Evolutionary conservation across 2,888 invertebrate species (phyloP).

Genomic region (Drepana falcataria): DNA sequence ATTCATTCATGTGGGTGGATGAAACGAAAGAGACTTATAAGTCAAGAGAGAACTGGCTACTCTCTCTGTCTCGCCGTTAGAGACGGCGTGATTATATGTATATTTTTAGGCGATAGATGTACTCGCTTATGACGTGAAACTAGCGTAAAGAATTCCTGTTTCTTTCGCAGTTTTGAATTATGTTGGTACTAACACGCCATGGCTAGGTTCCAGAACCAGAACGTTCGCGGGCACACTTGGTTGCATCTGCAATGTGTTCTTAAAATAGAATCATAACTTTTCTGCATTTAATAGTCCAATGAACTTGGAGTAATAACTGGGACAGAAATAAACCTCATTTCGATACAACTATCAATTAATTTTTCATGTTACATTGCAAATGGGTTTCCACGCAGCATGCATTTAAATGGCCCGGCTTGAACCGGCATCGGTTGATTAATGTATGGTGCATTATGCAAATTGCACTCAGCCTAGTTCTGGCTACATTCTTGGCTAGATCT

Average conservation of each 20-base stretch:
- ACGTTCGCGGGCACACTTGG: no score
- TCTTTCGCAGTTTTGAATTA: no score
- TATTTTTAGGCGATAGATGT: no score
- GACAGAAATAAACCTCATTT: background rate
- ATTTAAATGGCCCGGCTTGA: constrained; percentile 3
- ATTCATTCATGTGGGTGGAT: no score
- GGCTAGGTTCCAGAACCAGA: no score
- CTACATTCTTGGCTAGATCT: constrained; percentile 28
- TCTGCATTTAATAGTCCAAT: background rate
- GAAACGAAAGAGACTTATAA: no score
- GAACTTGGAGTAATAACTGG: background rate
- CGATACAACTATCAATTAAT: background rate
- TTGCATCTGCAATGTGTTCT: background rate
- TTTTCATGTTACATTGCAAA: background rate
- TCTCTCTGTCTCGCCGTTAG: no score
- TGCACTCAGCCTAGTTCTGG: constrained; percentile 16
- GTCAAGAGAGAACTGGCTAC: no score
- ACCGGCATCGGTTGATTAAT: constrained; percentile 30
- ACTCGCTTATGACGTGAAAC: no score
- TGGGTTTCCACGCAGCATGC: background rate
- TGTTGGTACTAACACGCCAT: no score
- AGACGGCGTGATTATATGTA: no score
- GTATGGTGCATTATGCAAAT: constrained; percentile 33
- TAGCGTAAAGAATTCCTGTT: no score
- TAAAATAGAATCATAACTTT: background rate